Percentiles rank a stretch among this genome's conserved stretches.
These are phyloP conservation scores for Coleophora deauratella DNA, from an alignment of 2,888 invertebrate genomes.

Conservation along the genomic window DNA sequence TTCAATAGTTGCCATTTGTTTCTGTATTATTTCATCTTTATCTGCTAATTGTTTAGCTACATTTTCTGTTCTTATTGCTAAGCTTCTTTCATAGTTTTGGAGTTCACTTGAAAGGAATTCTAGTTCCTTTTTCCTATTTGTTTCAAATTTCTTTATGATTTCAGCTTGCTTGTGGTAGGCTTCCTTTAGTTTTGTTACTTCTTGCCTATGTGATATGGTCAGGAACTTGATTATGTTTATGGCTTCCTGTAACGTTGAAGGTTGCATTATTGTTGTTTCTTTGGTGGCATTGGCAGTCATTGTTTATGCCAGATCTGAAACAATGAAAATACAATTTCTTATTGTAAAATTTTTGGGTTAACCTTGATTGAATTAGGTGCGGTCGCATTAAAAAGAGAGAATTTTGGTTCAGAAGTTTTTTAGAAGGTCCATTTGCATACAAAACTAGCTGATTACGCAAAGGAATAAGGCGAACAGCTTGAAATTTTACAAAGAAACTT, in stretches of 20 bases:
- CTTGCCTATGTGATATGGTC: constrained; percentile 60
- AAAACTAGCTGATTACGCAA: too few species aligned
- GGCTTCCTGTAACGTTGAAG: constrained; percentile 60
- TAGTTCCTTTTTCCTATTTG: constrained; percentile 57
- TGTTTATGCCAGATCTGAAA: constrained; percentile 17
- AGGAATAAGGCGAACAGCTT: too few species aligned
- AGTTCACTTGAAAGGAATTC: constrained; percentile 61
- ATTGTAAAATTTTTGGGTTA: too few species aligned
- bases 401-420: too few species aligned
- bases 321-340: constrained; percentile 3
- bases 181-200: constrained; percentile 52
- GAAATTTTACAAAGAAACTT: too few species aligned
- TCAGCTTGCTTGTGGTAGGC: constrained; percentile 50
- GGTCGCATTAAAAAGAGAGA: too few species aligned
- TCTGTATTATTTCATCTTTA: constrained; percentile 56
- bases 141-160: constrained; percentile 57
- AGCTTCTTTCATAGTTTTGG: constrained; percentile 61
- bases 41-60: constrained; percentile 54
- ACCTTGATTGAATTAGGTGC: too few species aligned
- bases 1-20: constrained; percentile 49
- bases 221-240: constrained; percentile 64
- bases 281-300: constrained; percentile 38
- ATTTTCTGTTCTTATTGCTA: constrained; percentile 51
- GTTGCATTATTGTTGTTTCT: constrained; percentile 44
- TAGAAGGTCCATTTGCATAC: too few species aligned